A percentile compares a stretch with the other conserved stretches of the same genome.
Conservation (phyloP, 2,797 vertebrate species). For the Esox lucius region DNA sequence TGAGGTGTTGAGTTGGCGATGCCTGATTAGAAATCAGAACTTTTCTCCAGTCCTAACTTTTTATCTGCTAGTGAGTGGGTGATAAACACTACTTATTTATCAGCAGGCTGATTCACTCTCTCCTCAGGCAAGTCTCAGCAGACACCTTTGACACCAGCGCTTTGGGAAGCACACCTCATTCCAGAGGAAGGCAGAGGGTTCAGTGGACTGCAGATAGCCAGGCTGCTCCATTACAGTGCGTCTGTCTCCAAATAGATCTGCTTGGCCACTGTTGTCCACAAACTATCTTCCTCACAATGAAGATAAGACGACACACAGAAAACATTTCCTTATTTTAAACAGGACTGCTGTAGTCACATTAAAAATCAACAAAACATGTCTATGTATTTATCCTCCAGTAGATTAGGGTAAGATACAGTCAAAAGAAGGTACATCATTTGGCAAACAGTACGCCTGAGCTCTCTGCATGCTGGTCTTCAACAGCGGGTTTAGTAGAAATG, state of each 20-base stretch:
- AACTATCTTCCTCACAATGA: constrained; percentile 7
- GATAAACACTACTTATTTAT: constrained; percentile 43
- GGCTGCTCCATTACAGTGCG: constrained; percentile 29
- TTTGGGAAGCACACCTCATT: constrained; percentile 53
- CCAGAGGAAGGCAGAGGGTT: constrained; percentile 36
- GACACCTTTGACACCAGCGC: constrained; percentile 49
- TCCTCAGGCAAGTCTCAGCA: constrained; percentile 41
- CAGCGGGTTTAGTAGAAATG: constrained; percentile 60
- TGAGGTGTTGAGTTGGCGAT: neutral
- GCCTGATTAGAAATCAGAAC: constrained; percentile 34
- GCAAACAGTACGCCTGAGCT: neutral
- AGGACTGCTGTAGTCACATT: neutral
- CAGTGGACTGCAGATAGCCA: constrained; percentile 24
- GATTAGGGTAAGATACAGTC: neutral
- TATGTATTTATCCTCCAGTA: neutral
- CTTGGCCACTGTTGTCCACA: constrained; percentile 18
- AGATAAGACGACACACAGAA: neutral
- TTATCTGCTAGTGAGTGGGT: constrained; percentile 52
- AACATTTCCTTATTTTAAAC: neutral
- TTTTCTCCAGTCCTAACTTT: constrained; percentile 52
- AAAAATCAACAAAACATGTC: neutral
- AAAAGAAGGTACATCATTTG: neutral
- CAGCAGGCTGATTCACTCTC: constrained; percentile 35
- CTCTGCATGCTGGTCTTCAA: constrained; percentile 54
- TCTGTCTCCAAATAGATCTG: constrained; percentile 53